These are phyloP conservation scores for Upupa epops DNA, from an alignment of 2,113 vertebrate genomes.

Conservation along the genomic window DNA sequence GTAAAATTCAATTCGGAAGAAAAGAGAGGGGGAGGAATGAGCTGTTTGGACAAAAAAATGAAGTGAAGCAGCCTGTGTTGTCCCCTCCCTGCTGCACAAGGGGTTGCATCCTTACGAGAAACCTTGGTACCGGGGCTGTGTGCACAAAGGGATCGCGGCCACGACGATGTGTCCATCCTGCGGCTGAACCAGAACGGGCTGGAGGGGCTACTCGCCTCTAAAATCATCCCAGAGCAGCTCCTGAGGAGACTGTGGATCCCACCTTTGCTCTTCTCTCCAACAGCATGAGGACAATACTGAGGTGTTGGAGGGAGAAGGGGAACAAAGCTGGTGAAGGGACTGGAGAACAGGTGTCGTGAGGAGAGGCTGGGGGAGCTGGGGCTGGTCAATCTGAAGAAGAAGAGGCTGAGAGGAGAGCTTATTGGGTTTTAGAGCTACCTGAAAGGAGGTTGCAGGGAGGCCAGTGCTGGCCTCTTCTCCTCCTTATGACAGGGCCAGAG, in stretches of 20 bases:
- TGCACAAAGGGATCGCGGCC: background rate
- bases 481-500: too few relatives aligned
- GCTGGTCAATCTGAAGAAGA: too few relatives aligned
- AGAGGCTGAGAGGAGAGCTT: too few relatives aligned
- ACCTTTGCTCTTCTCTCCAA: background rate
- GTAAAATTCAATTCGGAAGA: background rate
- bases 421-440: too few relatives aligned
- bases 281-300: too few relatives aligned
- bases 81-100: background rate
- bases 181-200: background rate
- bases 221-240: background rate
- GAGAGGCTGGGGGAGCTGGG: too few relatives aligned
- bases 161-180: background rate
- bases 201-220: background rate
- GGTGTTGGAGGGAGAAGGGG: too few relatives aligned
- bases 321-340: too few relatives aligned
- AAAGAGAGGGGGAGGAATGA: background rate
- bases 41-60: background rate
- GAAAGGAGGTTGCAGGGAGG: too few relatives aligned
- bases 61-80: background rate
- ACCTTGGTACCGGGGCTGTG: background rate
- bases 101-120: background rate
- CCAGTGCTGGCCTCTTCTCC: too few relatives aligned
- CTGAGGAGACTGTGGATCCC: rapidly evolving
- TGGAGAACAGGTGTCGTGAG: too few relatives aligned